Base-by-base conservation (phyloP, 2,797 vertebrate species). In the Linurgus olivaceus region DNA sequence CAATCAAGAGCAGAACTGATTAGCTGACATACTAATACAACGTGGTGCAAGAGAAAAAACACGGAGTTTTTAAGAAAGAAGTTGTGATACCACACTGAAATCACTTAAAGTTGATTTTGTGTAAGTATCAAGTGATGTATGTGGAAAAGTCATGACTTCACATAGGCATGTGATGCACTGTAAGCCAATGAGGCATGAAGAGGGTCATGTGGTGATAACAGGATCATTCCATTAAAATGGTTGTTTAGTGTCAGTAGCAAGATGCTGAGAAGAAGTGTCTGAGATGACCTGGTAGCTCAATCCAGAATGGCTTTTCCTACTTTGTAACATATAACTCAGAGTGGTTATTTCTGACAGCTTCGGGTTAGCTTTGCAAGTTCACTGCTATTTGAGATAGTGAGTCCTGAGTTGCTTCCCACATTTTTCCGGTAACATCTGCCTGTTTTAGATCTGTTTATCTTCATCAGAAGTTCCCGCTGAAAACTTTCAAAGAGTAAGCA, bases 151-250 rank as follows among this genome's bases (percentile, higher is more conserved):
- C 15, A 4, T 44, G 35, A 24, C 11, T 73, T 70, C n/a, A n/a
- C 5, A 5, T 58, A 23, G 7, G 7, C 6, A 4, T 17, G 1
- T 33, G 10, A 23, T 33, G 23, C 4, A 2, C 16, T 85, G 28
- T 68, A 61, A 76, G 11, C 10, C 17, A 25, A 0, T 50, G 24
- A 50, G 63, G 29, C 77, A 12, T 50, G 44, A 19, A 48, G 24
- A 68, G 7, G 7, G 10, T 72, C 31, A 37, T 17, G 10, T 31
- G 11, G 8, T 71, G 33, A 3, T 74, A 44, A 47, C 7, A 33
- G 50, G 4, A 29, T 72, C 2, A 0, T 38, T 61, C 26, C 7
- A 6, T 75, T 61, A 12, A 57, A 77, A 33, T 59, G 11, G 1
- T 42, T 74, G 5, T 55, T 71, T 0, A 7, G 11, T 78, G 14